Base-by-base conservation (phyloP, 2,888 invertebrate species). In the Perdita meconis region DNA sequence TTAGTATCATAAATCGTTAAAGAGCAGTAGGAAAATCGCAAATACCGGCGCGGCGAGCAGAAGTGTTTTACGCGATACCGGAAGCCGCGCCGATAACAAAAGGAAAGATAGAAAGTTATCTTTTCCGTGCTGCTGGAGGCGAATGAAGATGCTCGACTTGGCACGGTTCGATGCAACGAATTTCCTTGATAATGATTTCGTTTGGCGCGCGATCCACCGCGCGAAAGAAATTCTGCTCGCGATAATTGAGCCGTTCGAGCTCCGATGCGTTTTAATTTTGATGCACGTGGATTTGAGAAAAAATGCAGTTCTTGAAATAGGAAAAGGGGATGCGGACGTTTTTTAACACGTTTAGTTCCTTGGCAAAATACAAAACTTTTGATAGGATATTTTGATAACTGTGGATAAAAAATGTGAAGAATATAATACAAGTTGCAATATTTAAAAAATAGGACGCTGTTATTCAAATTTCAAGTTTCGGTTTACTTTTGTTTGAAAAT, bases 1-100 rank as follows among this genome's bases (percentile, higher is more conserved):
- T 75, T 59, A 75, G 60, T 60, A 42, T 51, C 69, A 34, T 13
- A 34, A 47, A 59, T 78, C 56, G 19, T 56, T 36, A 6, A 22
- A 16, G 16, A 59, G 30, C 12, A 63, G 44, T 53, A 47, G 42
- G 30, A 55, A 30, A 30, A 26, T 47, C 19, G 22, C 19, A 19
- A 40, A 47, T 22, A 30, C 22, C 26, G 10, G 36, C n/a, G 24
- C 24, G n/a, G n/a, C n/a, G n/a, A 13, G 5, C 30, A 34, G 30
- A 22, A 38, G 16, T 26, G 19, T 60, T 70, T 71, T 36, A 40
- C 53, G 38, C 38, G 59, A 22, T 34, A n/a, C 12, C 50, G 42
- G 12, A n/a, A 2, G n/a, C 10, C 30, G 8, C 19, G 22, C 13
- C 38, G 10, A 16, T n/a, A n/a, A 8, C 19, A 13, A 30, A 22